A percentile compares a stretch with the other conserved stretches of the same genome.
Conservation (phyloP, 1,140 invertebrate species). For the Manduca sexta region DNA sequence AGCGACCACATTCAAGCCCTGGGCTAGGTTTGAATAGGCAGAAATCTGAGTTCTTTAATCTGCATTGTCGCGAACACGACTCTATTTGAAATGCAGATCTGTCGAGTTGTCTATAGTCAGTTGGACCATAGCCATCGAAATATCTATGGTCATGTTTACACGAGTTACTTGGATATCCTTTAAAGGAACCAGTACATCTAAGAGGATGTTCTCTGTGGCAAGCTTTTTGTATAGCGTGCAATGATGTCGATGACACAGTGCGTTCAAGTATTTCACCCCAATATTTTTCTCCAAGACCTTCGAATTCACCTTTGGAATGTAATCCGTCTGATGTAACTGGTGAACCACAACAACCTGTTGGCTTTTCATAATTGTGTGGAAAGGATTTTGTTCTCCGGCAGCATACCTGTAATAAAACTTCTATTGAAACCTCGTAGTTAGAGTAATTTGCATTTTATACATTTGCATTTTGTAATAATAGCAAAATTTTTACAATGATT, state of each 20-base stretch:
- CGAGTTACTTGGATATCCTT: slow-evolving; percentile 47
- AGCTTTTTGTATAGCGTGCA: slow-evolving; percentile 78
- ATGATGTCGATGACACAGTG: slow-evolving; percentile 79
- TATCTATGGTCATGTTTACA: slow-evolving; percentile 64
- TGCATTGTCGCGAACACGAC: slow-evolving; percentile 60
- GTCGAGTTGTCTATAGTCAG: slow-evolving; percentile 63
- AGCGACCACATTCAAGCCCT: slow-evolving; percentile 55
- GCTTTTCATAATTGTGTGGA: slow-evolving; percentile 54
- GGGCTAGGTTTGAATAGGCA: slow-evolving; percentile 62
- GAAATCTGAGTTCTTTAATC: slow-evolving; percentile 65
- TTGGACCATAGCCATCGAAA: slow-evolving; percentile 58
- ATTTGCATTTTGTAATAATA: no score
- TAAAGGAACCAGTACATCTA: slow-evolving; percentile 64
- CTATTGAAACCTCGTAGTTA: no score
- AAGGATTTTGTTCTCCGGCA: slow-evolving; percentile 60
- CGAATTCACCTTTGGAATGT: slow-evolving; percentile 75
- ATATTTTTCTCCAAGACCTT: slow-evolving; percentile 83
- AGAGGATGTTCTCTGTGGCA: slow-evolving; percentile 60
- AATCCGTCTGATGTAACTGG: slow-evolving; percentile 62
- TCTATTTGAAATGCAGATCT: slow-evolving; percentile 68
- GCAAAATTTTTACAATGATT: no score
- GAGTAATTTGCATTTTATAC: no score
- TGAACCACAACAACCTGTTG: slow-evolving; percentile 66
- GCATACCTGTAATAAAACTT: slow-evolving; percentile 42
- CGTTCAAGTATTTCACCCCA: slow-evolving; percentile 84